Percentiles rank a stretch among this genome's conserved stretches.
Conservation (phyloP, 1,140 invertebrate genomes). For the Rhagoletis pomonella region DNA sequence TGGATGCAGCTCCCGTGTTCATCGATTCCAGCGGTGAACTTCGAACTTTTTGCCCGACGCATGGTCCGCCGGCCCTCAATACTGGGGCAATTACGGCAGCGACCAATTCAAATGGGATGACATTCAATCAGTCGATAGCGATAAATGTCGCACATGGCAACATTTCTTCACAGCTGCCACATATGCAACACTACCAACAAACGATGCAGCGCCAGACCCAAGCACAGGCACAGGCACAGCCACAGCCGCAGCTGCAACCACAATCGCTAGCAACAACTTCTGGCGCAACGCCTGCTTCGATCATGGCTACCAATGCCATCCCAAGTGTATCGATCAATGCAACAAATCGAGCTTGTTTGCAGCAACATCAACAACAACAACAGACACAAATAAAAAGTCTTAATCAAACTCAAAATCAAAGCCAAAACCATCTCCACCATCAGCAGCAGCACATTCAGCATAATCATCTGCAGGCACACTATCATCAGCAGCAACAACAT, state of each 20-base stretch:
- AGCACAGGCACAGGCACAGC: neutral
- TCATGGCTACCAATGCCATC: neutral
- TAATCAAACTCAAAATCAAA: neutral
- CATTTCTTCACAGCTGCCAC: constrained; percentile 55
- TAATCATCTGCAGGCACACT: neutral
- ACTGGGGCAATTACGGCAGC: constrained; percentile 59
- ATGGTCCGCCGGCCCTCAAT: constrained; percentile 65
- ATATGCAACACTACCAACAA: constrained; percentile 12
- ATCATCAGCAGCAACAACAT: constrained; percentile 58
- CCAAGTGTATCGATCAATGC: constrained; percentile 8
- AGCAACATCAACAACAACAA: constrained; percentile 17
- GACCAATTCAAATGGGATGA: constrained; percentile 28
- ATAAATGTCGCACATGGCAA: constrained; percentile 28
- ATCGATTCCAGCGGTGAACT: constrained; percentile 70
- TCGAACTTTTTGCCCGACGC: constrained; percentile 70
- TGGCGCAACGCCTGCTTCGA: neutral
- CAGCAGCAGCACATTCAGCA: constrained; percentile 53
- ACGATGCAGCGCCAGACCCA: constrained; percentile 31
- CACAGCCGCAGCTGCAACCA: neutral
- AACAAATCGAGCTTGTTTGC: neutral
- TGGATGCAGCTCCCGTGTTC: constrained; percentile 71
- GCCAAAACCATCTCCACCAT: constrained; percentile 41
- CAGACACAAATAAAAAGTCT: constrained; percentile 36
- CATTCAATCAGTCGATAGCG: constrained; percentile 57
- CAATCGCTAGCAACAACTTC: constrained; percentile 54